Evolutionary conservation across 2,888 invertebrate species (phyloP), one percentile per base, ranked within the genome.

Genomic region (Aproaerema taeniolella): DNA sequence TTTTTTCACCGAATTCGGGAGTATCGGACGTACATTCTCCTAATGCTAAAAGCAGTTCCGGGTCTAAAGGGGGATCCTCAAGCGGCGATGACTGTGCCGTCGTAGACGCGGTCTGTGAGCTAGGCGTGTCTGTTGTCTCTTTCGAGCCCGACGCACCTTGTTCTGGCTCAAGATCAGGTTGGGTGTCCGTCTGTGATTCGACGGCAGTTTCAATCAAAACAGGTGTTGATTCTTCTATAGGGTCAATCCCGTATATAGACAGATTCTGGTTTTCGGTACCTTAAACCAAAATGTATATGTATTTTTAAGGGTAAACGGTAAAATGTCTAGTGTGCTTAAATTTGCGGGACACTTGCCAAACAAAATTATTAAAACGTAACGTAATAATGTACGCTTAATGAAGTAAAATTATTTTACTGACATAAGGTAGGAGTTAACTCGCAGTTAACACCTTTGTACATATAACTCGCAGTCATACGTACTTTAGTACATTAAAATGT

Each of bases 21-120:
- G 10, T 6, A 4, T 20, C 24, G 7, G 28, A 26, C 1, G 31
- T 30, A 5, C 15, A 9, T 7, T 37, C 36, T 8, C 36, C 36
- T 1, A 37, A 10, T 9, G 36, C 36, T 11, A 16, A 8, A 10
- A 37, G 11, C n/a, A 37, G n/a, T 4, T 28, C 28, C 13, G 36
- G 36, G 16, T 37, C 36, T 16, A 37, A n/a, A 8, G 3, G 5
- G 12, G 3, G 5, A 29, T 9, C n/a, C n/a, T 26, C 26, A 9
- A n/a, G 3, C 26, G 26, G 26, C 20, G 4, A n/a, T n/a, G n/a
- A n/a, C n/a, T n/a, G n/a, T 20, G 20, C 20, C 20, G 20, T n/a
- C 6, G 29, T 2, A 13, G 29, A 11, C 13, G 13, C 5, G 9
- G 5, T 29, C 4, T 10, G 5, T 12, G 11, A 13, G 9, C n/a